Conservation (phyloP, 2,888 invertebrate species). For the Scaptodrosophila latifasciaeformis region DNA sequence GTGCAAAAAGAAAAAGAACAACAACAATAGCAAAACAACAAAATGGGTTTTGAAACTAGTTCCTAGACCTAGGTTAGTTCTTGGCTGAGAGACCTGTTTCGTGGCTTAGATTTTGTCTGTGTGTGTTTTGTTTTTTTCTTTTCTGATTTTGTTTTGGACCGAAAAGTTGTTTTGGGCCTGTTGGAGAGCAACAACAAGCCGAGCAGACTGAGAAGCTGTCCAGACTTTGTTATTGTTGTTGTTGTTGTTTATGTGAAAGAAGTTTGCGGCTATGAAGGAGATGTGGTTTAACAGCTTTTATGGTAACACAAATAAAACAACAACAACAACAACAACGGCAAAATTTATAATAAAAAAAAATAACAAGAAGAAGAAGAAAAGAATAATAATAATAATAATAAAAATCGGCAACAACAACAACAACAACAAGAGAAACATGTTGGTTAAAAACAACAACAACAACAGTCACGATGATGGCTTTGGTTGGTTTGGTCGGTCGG, state of each 20-base stretch:
- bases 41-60: constrained; percentile 47
- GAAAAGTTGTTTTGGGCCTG: constrained; percentile 60
- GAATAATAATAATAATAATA: neutral
- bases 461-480: constrained; percentile 58
- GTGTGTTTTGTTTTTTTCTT: too few relatives aligned
- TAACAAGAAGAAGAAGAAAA: too few relatives aligned
- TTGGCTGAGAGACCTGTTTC: constrained; percentile 57
- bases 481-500: constrained; percentile 34
- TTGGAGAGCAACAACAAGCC: constrained; percentile 52
- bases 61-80: constrained; percentile 64
- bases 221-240: constrained; percentile 27
- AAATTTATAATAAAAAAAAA: constrained; percentile 24
- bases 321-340: constrained; percentile 29
- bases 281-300: constrained; percentile 69
- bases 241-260: constrained; percentile 59
- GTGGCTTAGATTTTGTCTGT: constrained; percentile 68
- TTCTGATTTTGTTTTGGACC: too few relatives aligned
- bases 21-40: constrained; percentile 9
- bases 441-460: constrained; percentile 9
- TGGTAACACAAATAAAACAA: constrained; percentile 49
- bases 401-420: constrained; percentile 23
- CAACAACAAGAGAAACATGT: constrained; percentile 22
- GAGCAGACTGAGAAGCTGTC: too few relatives aligned
- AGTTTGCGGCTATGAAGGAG: constrained; percentile 68
- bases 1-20: constrained; percentile 44